A percentile compares a stretch with the other conserved stretches of the same genome.
Evolutionary conservation across 2,113 vertebrate species (phyloP).

Genomic region (Acanthisitta chloris): DNA sequence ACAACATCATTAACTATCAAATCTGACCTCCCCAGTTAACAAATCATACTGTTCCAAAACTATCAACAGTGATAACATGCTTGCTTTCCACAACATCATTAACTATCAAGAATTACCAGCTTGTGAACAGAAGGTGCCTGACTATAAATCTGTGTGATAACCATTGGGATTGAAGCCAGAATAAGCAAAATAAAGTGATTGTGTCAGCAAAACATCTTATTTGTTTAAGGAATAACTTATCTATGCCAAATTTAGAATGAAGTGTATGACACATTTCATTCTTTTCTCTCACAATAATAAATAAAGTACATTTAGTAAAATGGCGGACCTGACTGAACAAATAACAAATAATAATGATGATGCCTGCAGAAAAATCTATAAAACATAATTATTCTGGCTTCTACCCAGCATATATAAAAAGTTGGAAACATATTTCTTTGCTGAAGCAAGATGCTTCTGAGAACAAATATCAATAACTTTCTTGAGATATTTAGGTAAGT

Average conservation of each 20-base stretch:
- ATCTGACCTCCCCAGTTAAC: not conserved
- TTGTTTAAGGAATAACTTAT: not conserved
- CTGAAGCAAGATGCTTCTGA: not conserved
- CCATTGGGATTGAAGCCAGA: not conserved
- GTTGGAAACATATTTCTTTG: not conserved
- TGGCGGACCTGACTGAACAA: not conserved
- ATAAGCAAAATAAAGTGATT: not conserved
- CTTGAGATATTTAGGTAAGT: not conserved
- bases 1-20: rapidly evolving
- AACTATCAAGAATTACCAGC: not conserved
- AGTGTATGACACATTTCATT: not conserved
- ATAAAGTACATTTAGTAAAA: not conserved
- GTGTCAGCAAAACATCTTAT: not conserved
- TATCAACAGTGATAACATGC: not conserved
- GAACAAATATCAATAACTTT: not conserved
- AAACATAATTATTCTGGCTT: conserved; percentile 19
- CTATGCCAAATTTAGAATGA: not conserved
- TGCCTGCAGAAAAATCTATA: conserved; percentile 15
- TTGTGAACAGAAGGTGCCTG: not conserved
- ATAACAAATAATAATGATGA: not conserved
- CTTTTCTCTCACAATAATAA: not conserved
- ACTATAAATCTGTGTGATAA: not conserved
- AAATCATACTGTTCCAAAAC: not conserved
- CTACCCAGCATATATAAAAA: not conserved
- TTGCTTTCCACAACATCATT: not conserved